Base-by-base conservation (phyloP, 30 jellyfish, hydroid and myxozoan genomes). In the Sanderia malayensis region DNA sequence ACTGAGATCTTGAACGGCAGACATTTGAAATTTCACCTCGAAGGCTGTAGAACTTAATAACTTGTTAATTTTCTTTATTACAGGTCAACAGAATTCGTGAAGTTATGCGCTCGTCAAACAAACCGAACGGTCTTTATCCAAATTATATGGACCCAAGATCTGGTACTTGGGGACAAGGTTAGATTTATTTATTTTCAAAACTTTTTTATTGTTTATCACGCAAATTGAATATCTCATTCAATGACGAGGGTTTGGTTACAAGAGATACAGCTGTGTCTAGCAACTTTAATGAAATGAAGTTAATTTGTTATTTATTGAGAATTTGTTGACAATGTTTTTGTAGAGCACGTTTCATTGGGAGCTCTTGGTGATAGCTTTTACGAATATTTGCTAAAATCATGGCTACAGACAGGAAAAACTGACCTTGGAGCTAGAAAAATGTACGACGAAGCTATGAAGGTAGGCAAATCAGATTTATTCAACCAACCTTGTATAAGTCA, bases 401-500 rank as follows among this genome's bases (percentile, higher is more conserved):
- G 94, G 94, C n/a, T 87, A 1, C 19, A 58, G 81, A 67, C 94
- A 28, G 96, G 96, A 4, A 81, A 87, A 46, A 80, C 93, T 0
- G 96, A 87, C 58, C 46, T 70, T 46, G 61, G 81, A 0, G 94
- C 95, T 10, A 73, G 88, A 30, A 81, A 70, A 52, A 87, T 87
- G 96, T 87, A 87, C 61, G 89, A 68, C 62, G 96, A 87, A n/a
- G 96, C 96, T 4, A 87, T 87, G 94, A 74, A 81, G 94, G 96
- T 87, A 52, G 0, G 45, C 8, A 18, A 20, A 9, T 53, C n/a
- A n/a, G n/a, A n/a, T n/a, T n/a, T n/a, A n/a, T n/a, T n/a, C n/a
- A n/a, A n/a, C n/a, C n/a, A n/a, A n/a, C n/a, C n/a, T n/a, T n/a
- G n/a, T n/a, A n/a, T n/a, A n/a, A n/a, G n/a, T n/a, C n/a, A n/a